These are phyloP conservation scores for Actinostola sp. DNA, from an alignment of 92 coral and sea anemone species.

Conservation along the genomic window DNA sequence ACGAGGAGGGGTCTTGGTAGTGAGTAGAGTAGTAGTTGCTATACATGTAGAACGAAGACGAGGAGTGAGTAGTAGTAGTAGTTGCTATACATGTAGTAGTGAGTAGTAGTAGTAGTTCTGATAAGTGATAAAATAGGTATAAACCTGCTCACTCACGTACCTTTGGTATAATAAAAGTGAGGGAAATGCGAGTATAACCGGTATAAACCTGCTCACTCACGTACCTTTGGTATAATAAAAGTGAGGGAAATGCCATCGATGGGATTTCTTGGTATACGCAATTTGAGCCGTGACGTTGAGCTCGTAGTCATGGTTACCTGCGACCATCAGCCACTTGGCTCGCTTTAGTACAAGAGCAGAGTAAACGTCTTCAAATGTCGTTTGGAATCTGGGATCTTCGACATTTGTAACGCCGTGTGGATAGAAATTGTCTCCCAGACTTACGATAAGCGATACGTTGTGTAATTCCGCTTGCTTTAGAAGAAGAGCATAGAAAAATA, in stretches of 20 bases:
- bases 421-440: constrained; percentile 94
- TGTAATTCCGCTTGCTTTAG: constrained; percentile 48
- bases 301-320: constrained; percentile 92
- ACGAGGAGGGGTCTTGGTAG: no score
- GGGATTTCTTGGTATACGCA: constrained; percentile 73
- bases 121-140: no score
- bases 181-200: no score
- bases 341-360: constrained; percentile 59
- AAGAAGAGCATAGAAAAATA: neutral
- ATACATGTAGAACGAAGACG: no score
- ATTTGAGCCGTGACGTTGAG: constrained; percentile 93
- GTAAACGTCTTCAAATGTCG: constrained; percentile 82
- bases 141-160: constrained; percentile 46
- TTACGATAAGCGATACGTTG: constrained; percentile 63
- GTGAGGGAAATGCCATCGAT: constrained; percentile 86
- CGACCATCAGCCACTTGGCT: constrained; percentile 94
- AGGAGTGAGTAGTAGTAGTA: no score
- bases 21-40: no score
- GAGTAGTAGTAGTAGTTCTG: no score
- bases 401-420: constrained; percentile 75
- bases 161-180: constrained; percentile 70
- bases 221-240: constrained; percentile 80
- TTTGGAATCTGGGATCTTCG: constrained; percentile 68
- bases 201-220: no score
- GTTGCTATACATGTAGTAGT: no score